phyloP scores from a whole-genome alignment of 2,113 vertebrate genomes.

The Entelurus aequoreus region DNA sequence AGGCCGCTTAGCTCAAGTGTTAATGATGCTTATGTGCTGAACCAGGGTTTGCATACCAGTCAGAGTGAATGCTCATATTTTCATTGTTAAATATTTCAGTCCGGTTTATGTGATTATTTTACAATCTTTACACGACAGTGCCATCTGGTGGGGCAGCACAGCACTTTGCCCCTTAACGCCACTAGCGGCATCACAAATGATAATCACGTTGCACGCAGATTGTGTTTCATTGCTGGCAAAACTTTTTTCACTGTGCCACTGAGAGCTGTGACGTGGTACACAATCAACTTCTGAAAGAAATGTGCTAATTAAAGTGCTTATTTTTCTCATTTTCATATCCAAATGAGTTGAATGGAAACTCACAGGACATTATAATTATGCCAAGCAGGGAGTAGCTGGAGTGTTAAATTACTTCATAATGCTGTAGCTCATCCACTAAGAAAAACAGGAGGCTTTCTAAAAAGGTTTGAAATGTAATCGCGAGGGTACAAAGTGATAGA shows the following conservation, averaged over 20 bases:
- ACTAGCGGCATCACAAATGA: too few species aligned
- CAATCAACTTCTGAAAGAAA: background rate
- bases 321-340: constrained; percentile 14
- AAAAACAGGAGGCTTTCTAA: background rate
- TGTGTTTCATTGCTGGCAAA: background rate
- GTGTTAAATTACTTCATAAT: constrained; percentile 14
- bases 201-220: background rate
- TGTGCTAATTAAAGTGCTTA: constrained; percentile 10
- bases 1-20: too few species aligned
- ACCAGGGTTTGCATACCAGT: too few species aligned
- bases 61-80: too few species aligned
- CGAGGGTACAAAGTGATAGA: constrained; percentile 2
- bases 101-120: too few species aligned
- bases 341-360: constrained; percentile 7
- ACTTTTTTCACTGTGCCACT: background rate
- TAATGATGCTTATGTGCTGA: too few species aligned
- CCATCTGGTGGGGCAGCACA: too few species aligned
- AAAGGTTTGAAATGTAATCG: constrained; percentile 10
- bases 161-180: too few species aligned
- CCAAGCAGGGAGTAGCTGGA: constrained; percentile 11
- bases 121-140: too few species aligned
- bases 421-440: background rate
- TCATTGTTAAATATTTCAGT: too few species aligned
- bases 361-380: constrained; percentile 11
- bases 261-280: background rate